Evolutionary conservation across 1,140 invertebrate genomes (phyloP), one percentile per base, ranked within the genome.

Genomic region (Brachionus rotundiformis): DNA sequence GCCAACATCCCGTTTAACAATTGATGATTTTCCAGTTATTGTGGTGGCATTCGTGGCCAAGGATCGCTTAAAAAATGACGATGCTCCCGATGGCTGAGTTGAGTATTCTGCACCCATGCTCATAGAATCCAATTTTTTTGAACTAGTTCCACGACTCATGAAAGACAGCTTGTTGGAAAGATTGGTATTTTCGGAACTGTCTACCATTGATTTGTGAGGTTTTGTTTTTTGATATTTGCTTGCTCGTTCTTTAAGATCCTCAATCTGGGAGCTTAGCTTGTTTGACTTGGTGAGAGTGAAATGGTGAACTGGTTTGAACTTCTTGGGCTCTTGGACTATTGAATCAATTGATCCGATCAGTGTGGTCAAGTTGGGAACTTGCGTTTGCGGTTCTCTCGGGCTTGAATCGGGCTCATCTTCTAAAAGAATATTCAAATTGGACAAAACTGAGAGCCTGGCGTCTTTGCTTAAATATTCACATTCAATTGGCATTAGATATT

Each of bases 21-120:
- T 44, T 6, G 76, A 79, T 23, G 76, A 79, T 33, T 79, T 79
- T 16, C 76, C 76, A 27, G 76, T 79, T 8, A 79, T 79, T 11
- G 76, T 79, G 0, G 68, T 25, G n/a, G 47, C 19, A 27, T 10
- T 31, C 11, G 47, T 39, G 19, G 59, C 59, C 10, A 63, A 39
- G 2, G 76, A 79, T 23, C 76, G 8, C 33, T 79, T 79, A n/a
- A 79, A 63, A 79, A 79, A 79, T 7, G 76, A 63, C 3, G 47
- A 59, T n/a, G 13, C 2, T 16, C 27, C 27, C 27, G 25, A 4
- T 16, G n/a, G 27, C 23, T n/a, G 23, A 29, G 19, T 13, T 13
- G 59, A 68, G 8, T 68, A 36, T 19, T 36, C n/a, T 0, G 29
- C 16, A 36, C n/a, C 31, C 63, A 68, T 68, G 13, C 25, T 36